Evolutionary conservation across 2,113 vertebrate species (phyloP).

Genomic region (Sterna hirundo): DNA sequence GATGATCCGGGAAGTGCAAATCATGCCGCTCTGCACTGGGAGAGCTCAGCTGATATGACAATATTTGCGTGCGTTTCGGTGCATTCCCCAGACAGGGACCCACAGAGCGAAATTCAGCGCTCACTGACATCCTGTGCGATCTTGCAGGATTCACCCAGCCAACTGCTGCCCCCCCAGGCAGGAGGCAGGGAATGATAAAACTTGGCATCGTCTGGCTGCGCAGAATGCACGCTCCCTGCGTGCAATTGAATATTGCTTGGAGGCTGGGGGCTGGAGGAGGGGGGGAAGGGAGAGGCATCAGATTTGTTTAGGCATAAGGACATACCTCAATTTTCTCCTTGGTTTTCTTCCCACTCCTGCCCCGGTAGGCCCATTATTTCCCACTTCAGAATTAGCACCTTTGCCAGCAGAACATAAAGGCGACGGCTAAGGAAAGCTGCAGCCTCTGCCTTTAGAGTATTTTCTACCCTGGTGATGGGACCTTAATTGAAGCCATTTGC

Average conservation of each 20-base stretch:
- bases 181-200: neutral
- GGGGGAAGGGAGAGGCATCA: neutral
- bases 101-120: neutral
- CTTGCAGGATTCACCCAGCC: neutral
- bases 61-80: neutral
- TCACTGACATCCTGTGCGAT: neutral
- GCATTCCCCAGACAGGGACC: neutral
- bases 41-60: neutral
- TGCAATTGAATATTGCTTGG: neutral
- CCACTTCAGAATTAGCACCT: neutral
- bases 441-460: neutral
- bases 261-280: neutral
- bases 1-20: neutral
- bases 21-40: neutral
- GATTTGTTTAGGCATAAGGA: constrained; percentile 18
- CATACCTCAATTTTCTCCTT: neutral
- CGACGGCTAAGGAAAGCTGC: neutral
- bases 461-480: neutral
- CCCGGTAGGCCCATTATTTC: neutral
- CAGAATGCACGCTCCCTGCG: neutral
- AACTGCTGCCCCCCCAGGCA: neutral
- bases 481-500: neutral
- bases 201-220: neutral
- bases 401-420: constrained; percentile 32
- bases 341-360: neutral